A percentile compares a stretch with the other conserved stretches of the same genome.
Evolutionary conservation across 1,140 invertebrate species (phyloP).

Genomic region (Orius insidiosus): DNA sequence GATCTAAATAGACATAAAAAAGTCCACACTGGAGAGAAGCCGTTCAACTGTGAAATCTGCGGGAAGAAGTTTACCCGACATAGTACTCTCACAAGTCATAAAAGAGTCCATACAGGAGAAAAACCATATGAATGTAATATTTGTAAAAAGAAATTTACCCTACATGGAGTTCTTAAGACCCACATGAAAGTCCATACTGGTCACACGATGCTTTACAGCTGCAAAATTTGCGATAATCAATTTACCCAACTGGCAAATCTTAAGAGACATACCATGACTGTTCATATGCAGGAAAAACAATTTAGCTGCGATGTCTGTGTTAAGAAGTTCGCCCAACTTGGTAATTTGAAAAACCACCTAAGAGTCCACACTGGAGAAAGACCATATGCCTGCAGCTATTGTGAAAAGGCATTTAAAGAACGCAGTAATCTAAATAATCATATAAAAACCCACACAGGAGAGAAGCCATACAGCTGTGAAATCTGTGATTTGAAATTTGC

Average conservation of each 20-base stretch:
- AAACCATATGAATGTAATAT: slow-evolving; percentile 23
- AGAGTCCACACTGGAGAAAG: too few species aligned
- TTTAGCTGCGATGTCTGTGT: too few species aligned
- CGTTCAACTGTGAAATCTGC: slow-evolving; percentile 13
- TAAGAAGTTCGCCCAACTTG: too few species aligned
- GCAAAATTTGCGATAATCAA: slow-evolving; percentile 21
- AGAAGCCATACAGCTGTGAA: slow-evolving; percentile 22
- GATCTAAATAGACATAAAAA: slow-evolving; percentile 25
- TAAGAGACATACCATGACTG: slow-evolving; percentile 18
- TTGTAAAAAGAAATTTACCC: slow-evolving; percentile 20
- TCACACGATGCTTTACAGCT: slow-evolving; percentile 22
- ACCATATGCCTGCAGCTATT: too few species aligned
- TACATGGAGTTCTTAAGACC: slow-evolving; percentile 15
- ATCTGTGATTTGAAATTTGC: slow-evolving; percentile 19
- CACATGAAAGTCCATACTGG: slow-evolving; percentile 25
- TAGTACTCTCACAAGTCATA: slow-evolving; percentile 17
- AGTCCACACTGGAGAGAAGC: slow-evolving; percentile 20
- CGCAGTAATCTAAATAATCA: too few species aligned
- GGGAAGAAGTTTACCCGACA: slow-evolving; percentile 7
- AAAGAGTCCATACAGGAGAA: slow-evolving; percentile 21
- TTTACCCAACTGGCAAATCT: slow-evolving; percentile 23
- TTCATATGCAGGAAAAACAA: slow-evolving; percentile 17
- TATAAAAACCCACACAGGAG: too few species aligned
- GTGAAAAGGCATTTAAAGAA: too few species aligned
- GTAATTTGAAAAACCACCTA: too few species aligned